A percentile compares a stretch with the other conserved stretches of the same genome.
These are phyloP conservation scores for Myiotriccus ornatus DNA, from an alignment of 2,797 vertebrate species.

Conservation along the genomic window DNA sequence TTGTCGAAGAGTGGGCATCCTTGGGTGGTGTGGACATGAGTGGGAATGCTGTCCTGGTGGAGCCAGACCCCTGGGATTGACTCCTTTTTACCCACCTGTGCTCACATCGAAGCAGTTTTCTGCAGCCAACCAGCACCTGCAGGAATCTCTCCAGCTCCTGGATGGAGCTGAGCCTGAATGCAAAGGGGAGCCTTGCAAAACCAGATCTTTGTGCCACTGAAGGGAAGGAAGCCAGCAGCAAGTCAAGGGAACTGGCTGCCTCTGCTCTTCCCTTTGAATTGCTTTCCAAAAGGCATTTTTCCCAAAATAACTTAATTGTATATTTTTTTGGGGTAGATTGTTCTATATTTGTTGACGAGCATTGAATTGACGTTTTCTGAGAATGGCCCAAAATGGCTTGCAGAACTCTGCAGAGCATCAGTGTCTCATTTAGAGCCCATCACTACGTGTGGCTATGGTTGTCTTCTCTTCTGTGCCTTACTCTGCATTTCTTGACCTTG, in stretches of 20 bases:
- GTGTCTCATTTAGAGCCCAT: not conserved
- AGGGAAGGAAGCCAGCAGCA: not conserved
- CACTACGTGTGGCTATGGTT: rapidly evolving
- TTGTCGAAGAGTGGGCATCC: rapidly evolving
- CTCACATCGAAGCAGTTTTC: rapidly evolving
- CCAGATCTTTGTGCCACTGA: not conserved
- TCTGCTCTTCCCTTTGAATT: conserved; percentile 23
- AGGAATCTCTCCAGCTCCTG: not conserved
- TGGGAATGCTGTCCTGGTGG: not conserved
- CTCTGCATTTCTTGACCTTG: conserved; percentile 34
- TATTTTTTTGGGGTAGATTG: not conserved
- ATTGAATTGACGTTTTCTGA: conserved; percentile 38
- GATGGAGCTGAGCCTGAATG: not conserved
- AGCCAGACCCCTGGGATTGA: not conserved
- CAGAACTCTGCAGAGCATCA: not conserved
- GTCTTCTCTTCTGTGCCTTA: not conserved
- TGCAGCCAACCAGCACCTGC: not conserved
- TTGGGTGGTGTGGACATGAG: not conserved
- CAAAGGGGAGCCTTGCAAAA: not conserved
- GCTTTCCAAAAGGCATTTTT: conserved; percentile 19
- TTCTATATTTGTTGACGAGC: conserved; percentile 58
- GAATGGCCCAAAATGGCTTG: conserved; percentile 14
- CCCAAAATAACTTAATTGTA: conserved; percentile 57
- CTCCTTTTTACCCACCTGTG: not conserved
- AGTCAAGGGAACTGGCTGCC: not conserved